A percentile compares a stretch with the other conserved stretches of the same genome.
phyloP scores from a whole-genome alignment of 2,888 invertebrate genomes.

The Erannis defoliaria region DNA sequence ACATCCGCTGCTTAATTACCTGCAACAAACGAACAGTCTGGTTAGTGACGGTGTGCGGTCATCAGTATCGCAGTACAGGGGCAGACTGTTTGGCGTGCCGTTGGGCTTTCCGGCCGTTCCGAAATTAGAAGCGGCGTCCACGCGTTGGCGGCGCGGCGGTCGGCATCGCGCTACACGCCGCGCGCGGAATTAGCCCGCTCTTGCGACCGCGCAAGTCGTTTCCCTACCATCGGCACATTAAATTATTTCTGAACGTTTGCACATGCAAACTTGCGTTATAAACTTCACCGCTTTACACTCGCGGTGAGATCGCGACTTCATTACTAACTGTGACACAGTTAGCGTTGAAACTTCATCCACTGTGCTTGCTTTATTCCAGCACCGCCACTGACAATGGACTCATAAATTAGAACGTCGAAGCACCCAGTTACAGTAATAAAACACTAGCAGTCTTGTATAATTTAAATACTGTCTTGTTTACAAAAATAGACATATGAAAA shows the following conservation, averaged over 20 bases:
- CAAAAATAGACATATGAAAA: conserved; percentile 40
- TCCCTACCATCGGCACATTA: conserved; percentile 58
- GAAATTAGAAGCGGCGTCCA: conserved; percentile 63
- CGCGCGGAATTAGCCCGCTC: conserved; percentile 50
- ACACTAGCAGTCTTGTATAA: conserved; percentile 47
- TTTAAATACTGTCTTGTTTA: conserved; percentile 46
- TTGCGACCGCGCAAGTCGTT: conserved; percentile 49
- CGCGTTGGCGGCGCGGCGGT: conserved; percentile 48
- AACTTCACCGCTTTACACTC: conserved; percentile 49
- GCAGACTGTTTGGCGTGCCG: conserved; percentile 70
- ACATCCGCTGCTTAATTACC: conserved; percentile 53
- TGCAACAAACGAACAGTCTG: conserved; percentile 51
- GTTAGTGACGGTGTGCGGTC: conserved; percentile 38
- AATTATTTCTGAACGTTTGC: conserved; percentile 70
- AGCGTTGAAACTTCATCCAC: conserved; percentile 44
- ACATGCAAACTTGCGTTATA: conserved; percentile 62
- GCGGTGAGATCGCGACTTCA: conserved; percentile 53
- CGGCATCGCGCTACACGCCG: conserved; percentile 21
- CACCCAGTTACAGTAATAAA: conserved; percentile 54
- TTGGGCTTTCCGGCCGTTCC: conserved; percentile 59
- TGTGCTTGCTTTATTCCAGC: conserved; percentile 37
- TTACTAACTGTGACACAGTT: conserved; percentile 50
- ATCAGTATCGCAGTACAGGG: conserved; percentile 41
- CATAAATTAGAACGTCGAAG: conserved; percentile 57
- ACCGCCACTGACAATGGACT: conserved; percentile 54